Percentiles rank a stretch among this genome's conserved stretches.
Evolutionary conservation across 2,888 invertebrate genomes (phyloP).

Genomic region (Acleris literana): DNA sequence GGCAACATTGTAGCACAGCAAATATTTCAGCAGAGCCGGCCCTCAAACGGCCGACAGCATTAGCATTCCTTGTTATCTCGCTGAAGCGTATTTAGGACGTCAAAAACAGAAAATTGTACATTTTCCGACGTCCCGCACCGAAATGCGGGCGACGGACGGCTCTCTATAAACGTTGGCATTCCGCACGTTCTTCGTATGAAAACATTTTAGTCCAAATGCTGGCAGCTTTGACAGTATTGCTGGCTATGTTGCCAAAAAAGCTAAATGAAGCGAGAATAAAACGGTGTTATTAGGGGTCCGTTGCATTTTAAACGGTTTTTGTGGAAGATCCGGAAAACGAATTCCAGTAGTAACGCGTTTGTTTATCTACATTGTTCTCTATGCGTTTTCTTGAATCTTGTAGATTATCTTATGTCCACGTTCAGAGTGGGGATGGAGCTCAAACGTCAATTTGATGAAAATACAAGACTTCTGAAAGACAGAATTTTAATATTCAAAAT

Average conservation of each 20-base stretch:
- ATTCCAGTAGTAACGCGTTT: not conserved
- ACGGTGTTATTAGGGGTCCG: not conserved
- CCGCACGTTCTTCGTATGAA: conserved; percentile 33
- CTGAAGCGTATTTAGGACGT: conserved; percentile 36
- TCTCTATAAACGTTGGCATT: conserved; percentile 37
- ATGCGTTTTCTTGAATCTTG: too few species aligned
- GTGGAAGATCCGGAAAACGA: not conserved
- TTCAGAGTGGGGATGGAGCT: too few species aligned
- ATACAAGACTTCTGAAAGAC: too few species aligned
- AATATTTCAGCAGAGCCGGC: conserved; percentile 27
- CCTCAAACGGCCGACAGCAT: conserved; percentile 26
- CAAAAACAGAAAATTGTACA: conserved; percentile 40
- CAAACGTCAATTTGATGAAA: too few species aligned
- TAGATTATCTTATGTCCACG: too few species aligned
- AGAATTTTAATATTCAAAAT: too few species aligned
- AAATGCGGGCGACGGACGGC: conserved; percentile 32
- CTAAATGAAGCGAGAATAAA: conserved; percentile 8
- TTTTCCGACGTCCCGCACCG: conserved; percentile 34
- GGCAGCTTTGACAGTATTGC: conserved; percentile 33
- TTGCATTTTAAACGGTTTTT: not conserved
- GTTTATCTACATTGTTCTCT: too few species aligned
- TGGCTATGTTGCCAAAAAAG: conserved; percentile 15
- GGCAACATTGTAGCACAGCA: conserved; percentile 8
- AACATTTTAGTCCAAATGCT: conserved; percentile 35
- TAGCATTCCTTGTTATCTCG: conserved; percentile 38